Conservation (phyloP, 2,797 vertebrate species). For the Anas bernieri region DNA sequence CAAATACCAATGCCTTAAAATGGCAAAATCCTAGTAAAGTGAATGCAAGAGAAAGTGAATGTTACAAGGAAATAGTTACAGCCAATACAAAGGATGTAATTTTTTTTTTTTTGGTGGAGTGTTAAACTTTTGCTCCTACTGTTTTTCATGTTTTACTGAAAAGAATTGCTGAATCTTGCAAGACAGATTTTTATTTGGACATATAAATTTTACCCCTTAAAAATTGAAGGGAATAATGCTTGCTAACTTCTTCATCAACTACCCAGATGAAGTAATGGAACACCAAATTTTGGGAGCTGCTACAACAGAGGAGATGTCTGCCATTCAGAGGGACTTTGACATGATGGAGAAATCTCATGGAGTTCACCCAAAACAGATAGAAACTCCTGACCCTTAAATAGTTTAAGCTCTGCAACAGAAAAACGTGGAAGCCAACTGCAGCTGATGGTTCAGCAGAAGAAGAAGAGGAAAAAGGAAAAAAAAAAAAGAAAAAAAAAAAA, state of each 20-base stretch:
- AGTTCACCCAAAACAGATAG: neutral
- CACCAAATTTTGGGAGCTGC: neutral
- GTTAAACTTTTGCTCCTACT: neutral
- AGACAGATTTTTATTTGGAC: neutral
- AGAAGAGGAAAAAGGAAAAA: neutral
- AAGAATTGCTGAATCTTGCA: neutral
- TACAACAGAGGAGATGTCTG: neutral
- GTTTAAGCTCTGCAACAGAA: neutral
- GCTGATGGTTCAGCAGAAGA: neutral
- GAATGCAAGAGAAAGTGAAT: neutral
- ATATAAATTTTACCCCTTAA: neutral
- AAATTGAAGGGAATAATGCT: neutral
- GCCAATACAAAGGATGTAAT: neutral
- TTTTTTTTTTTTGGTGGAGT: accelerated
- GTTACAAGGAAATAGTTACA: neutral
- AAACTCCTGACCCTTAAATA: neutral
- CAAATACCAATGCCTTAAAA: neutral
- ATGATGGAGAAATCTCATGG: neutral
- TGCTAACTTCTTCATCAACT: neutral
- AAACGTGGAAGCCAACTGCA: neutral
- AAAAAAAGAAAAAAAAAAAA: neutral
- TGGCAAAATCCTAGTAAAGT: neutral
- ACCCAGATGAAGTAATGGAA: neutral
- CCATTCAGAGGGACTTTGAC: neutral
- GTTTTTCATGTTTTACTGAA: neutral